Evolutionary conservation across 2,888 invertebrate species (phyloP).

Genomic region (Sycophila texana): DNA sequence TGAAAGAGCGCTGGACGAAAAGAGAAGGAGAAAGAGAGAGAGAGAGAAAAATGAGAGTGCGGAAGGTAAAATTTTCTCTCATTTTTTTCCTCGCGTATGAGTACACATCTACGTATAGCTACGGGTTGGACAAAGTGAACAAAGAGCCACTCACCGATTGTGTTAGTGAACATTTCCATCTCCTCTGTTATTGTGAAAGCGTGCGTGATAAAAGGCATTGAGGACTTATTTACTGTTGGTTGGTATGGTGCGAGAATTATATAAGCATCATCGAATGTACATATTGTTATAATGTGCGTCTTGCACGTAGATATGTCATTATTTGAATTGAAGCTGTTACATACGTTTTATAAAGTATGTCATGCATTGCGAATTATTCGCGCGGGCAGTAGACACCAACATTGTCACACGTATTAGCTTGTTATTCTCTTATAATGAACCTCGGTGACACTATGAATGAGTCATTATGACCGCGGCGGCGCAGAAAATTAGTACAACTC

Average conservation of each 20-base stretch:
- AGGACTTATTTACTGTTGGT: conserved; percentile 53
- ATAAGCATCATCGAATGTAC: conserved; percentile 40
- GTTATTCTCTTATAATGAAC: conserved; percentile 34
- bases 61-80: background rate
- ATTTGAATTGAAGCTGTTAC: conserved; percentile 32
- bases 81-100: background rate
- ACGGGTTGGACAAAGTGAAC: conserved; percentile 33
- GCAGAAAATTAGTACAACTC: conserved; percentile 18
- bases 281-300: background rate
- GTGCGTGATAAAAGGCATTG: conserved; percentile 62
- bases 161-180: conserved; percentile 72
- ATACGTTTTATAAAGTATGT: conserved; percentile 22
- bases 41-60: conserved; percentile 2
- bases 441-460: conserved; percentile 26
- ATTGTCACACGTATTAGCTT: conserved; percentile 25
- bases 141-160: conserved; percentile 69
- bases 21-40: too few species aligned
- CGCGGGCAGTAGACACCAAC: background rate
- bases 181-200: conserved; percentile 69
- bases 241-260: conserved; percentile 37
- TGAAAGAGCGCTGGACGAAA: background rate
- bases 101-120: background rate
- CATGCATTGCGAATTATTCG: conserved; percentile 43
- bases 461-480: conserved; percentile 25
- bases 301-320: background rate